Evolutionary conservation across 2,888 invertebrate species (phyloP).

Genomic region (Myathropa florea): DNA sequence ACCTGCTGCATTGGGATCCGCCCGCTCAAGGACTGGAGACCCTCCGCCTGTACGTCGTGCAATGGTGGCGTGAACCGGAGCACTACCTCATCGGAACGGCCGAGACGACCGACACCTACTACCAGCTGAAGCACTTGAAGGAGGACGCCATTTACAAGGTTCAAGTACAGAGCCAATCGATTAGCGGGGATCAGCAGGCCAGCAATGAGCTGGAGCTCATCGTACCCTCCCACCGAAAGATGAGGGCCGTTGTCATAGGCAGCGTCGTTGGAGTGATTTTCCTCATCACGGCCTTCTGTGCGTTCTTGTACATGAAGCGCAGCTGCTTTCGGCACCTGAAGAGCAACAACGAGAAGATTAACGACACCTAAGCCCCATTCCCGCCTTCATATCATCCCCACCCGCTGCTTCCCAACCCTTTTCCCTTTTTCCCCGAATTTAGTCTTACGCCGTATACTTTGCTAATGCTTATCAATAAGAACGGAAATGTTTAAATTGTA

Average conservation of each 20-base stretch:
- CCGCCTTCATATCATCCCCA: neutral
- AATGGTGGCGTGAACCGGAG: constrained; percentile 86
- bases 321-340: constrained; percentile 78
- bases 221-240: constrained; percentile 87
- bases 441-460: constrained; percentile 23
- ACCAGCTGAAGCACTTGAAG: constrained; percentile 86
- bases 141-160: constrained; percentile 89
- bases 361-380: constrained; percentile 75
- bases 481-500: constrained; percentile 27
- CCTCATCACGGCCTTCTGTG: constrained; percentile 84
- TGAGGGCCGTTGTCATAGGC: constrained; percentile 87
- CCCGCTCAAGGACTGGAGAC: constrained; percentile 83
- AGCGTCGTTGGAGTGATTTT: constrained; percentile 87
- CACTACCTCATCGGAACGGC: constrained; percentile 85
- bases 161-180: constrained; percentile 86
- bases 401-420: constrained; percentile 7
- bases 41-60: constrained; percentile 85
- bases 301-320: constrained; percentile 82
- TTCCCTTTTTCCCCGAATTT: constrained; percentile 10
- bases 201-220: constrained; percentile 84
- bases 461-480: constrained; percentile 27
- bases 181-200: constrained; percentile 84
- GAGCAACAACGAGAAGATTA: constrained; percentile 77
- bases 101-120: constrained; percentile 87
- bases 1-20: constrained; percentile 88